These are phyloP conservation scores for Aphidius gifuensis DNA, from an alignment of 1,140 invertebrate species.

Conservation along the genomic window DNA sequence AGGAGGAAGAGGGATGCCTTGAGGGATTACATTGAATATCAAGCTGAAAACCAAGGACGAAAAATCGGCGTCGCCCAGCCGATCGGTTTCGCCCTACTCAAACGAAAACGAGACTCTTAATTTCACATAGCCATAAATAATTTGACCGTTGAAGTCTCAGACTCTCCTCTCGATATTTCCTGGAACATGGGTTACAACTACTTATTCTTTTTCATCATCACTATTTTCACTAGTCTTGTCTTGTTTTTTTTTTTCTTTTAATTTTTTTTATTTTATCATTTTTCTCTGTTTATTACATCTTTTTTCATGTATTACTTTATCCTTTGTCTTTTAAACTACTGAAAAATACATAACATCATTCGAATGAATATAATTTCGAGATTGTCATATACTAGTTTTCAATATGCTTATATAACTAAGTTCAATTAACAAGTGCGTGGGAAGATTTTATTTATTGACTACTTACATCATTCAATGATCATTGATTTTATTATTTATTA, in stretches of 20 bases:
- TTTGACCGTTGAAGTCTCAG: conserved; percentile 43
- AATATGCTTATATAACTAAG: neutral
- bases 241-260: conserved; percentile 16
- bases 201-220: neutral
- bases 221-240: neutral
- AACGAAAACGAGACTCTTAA: conserved; percentile 52
- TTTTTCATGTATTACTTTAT: neutral
- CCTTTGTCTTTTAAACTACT: conserved; percentile 7
- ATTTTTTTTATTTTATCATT: neutral
- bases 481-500: too few species aligned
- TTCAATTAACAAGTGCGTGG: conserved; percentile 1
- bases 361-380: too few species aligned
- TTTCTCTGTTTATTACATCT: neutral
- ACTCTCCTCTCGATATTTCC: conserved; percentile 40
- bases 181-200: conserved; percentile 30
- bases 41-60: conserved; percentile 29
- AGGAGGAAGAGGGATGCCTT: conserved; percentile 13
- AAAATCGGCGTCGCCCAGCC: conserved; percentile 26
- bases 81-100: conserved; percentile 38
- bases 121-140: conserved; percentile 56
- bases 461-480: too few species aligned
- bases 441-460: too few species aligned
- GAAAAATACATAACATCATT: neutral
- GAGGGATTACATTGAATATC: conserved; percentile 27
- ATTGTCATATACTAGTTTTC: too few species aligned